phyloP scores from a whole-genome alignment of 2,797 vertebrate genomes.

The Rhinatrema bivittatum region DNA sequence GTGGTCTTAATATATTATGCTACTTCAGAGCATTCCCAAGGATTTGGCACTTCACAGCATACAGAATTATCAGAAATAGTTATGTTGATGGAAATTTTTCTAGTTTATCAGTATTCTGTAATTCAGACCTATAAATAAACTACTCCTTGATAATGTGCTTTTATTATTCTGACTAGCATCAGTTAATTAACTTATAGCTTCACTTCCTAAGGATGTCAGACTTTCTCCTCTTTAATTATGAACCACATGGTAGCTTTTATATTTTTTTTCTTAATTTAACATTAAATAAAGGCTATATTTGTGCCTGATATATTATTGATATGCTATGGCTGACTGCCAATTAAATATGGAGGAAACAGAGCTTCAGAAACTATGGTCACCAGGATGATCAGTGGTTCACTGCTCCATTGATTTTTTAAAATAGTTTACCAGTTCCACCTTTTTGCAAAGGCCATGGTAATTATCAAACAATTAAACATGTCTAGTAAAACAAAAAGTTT shows the following conservation, averaged over 20 bases:
- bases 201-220: constrained; percentile 10
- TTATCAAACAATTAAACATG: too few relatives aligned
- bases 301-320: constrained; percentile 22
- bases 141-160: constrained; percentile 21
- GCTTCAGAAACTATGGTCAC: too few relatives aligned
- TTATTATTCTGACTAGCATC: constrained; percentile 4
- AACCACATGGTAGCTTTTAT: constrained; percentile 17
- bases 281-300: constrained; percentile 24
- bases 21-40: constrained; percentile 10
- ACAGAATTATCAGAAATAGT: constrained; percentile 16
- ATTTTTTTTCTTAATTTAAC: constrained; percentile 9
- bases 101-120: constrained; percentile 17
- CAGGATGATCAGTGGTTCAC: too few relatives aligned
- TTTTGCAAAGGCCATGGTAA: too few relatives aligned
- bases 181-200: constrained; percentile 16
- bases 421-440: too few relatives aligned
- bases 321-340: constrained; percentile 5
- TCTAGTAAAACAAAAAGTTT: too few relatives aligned
- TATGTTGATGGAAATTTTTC: constrained; percentile 13
- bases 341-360: too few relatives aligned
- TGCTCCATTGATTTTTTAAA: too few relatives aligned
- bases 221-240: too few relatives aligned
- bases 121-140: constrained; percentile 15
- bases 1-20: constrained; percentile 27
- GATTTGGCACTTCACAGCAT: constrained; percentile 13